A percentile compares a stretch with the other conserved stretches of the same genome.
phyloP scores from a whole-genome alignment of 1,140 invertebrate species.

The Eueides isabella region DNA sequence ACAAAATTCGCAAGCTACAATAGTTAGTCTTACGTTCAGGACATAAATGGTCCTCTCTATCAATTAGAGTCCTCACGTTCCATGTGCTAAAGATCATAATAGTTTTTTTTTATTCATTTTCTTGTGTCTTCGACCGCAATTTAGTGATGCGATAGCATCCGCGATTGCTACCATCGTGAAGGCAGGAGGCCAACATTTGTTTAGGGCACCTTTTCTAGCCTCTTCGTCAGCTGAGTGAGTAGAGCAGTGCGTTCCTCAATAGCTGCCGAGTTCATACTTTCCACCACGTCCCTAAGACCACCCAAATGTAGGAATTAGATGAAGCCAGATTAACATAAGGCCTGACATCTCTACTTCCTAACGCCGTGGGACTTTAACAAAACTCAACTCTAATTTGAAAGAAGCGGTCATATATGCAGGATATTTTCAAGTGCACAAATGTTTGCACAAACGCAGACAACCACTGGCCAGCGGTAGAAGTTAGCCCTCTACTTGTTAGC shows the following conservation, averaged over 20 bases:
- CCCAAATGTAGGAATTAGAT: too few relatives aligned
- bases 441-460: too few relatives aligned
- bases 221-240: neutral
- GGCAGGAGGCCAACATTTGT: slow-evolving; percentile 34
- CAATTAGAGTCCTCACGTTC: slow-evolving; percentile 48
- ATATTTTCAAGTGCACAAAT: too few relatives aligned
- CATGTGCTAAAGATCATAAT: slow-evolving; percentile 29
- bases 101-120: too few relatives aligned
- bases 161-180: slow-evolving; percentile 33
- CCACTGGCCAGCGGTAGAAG: too few relatives aligned
- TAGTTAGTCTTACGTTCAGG: slow-evolving; percentile 49
- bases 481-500: too few relatives aligned
- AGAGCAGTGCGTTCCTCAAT: slow-evolving; percentile 46
- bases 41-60: slow-evolving; percentile 38
- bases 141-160: slow-evolving; percentile 35
- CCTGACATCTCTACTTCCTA: too few relatives aligned
- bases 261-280: slow-evolving; percentile 2
- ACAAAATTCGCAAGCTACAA: slow-evolving; percentile 43
- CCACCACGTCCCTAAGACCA: too few relatives aligned
- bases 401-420: too few relatives aligned
- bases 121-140: neutral
- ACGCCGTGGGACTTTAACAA: too few relatives aligned
- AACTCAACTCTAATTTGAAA: too few relatives aligned
- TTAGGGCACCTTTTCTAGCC: slow-evolving; percentile 25
- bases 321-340: too few relatives aligned